Base-by-base conservation (phyloP, 2,797 vertebrate genomes). In the Falco biarmicus region DNA sequence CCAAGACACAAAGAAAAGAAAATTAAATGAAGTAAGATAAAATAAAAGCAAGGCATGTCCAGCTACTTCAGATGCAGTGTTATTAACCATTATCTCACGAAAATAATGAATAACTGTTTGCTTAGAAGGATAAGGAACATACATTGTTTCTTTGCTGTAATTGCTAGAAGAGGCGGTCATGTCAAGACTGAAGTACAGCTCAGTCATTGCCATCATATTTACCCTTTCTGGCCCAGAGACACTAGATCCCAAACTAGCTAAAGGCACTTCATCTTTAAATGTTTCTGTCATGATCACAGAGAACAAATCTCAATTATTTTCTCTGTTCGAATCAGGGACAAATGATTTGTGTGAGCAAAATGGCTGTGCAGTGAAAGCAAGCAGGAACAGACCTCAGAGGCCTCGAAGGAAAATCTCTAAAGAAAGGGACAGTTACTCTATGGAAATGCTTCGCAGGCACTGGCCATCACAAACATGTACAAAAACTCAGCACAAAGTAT, bases 261-360 rank as follows among this genome's bases (percentile, higher is more conserved):
- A 90, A 97, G 79, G 82, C 57, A 93, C 95, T 96, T 95, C 14
- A 90, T 94, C 73, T 93, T 68, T 74, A 94, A 97, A 97, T 77
- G 56, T 84, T 96, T 97, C 90, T 91, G 85, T 94, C 66, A 83
- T 78, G 53, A 89, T 95, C 91, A 94, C 74, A 92, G 97, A 93
- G 86, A 97, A 87, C 69, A 95, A 96, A 94, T 94, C 90, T 90
- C 63, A 53, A 47, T 91, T 97, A 95, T 95, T 97, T 92, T 95
- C 56, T 66, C 37, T 8, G 11, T 85, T 97, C 84, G 89, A 96
- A 95, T 92, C 74, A 87, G 80, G 79, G 82, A 53, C 10, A 7
- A 96, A 96, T 86, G 24, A 87, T 78, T 47, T 71, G 28, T 82
- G 65, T 66, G 77, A 77, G 77, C 51, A 53, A 80, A 81, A 37